These are phyloP conservation scores for Basileuterus tristriatus DNA, from an alignment of 2,797 vertebrate genomes.

Conservation along the genomic window DNA sequence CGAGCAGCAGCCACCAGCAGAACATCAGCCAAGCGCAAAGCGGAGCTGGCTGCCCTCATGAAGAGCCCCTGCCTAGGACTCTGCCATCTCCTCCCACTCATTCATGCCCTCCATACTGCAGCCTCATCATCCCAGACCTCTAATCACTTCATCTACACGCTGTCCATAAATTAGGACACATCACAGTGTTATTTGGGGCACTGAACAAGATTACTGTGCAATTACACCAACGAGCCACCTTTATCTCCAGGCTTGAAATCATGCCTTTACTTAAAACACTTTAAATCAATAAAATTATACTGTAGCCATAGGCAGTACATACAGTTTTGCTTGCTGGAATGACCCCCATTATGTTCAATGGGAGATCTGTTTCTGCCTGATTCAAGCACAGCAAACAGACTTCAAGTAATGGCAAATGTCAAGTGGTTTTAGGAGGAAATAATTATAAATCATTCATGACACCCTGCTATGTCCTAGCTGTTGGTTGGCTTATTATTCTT, in stretches of 20 bases:
- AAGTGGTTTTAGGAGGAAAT: constrained; percentile 64
- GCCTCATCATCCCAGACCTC: constrained; percentile 39
- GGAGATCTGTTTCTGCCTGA: constrained; percentile 51
- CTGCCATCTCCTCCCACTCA: constrained; percentile 58
- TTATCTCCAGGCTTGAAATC: constrained; percentile 51
- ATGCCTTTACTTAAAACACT: constrained; percentile 56
- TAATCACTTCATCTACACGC: constrained; percentile 54
- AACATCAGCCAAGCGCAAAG: background rate
- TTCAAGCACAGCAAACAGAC: constrained; percentile 61
- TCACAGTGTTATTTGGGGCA: constrained; percentile 50
- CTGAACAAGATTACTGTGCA: constrained; percentile 63
- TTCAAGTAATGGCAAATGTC: constrained; percentile 68
- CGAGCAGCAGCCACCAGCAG: background rate
- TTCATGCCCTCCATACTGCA: constrained; percentile 51
- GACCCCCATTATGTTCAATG: constrained; percentile 52
- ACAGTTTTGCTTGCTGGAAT: constrained; percentile 68
- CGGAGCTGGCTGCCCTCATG: background rate
- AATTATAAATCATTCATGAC: constrained; percentile 54
- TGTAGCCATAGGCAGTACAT: constrained; percentile 27
- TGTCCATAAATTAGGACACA: constrained; percentile 58
- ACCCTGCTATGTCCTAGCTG: background rate
- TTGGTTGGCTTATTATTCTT: constrained; percentile 29
- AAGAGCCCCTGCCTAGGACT: constrained; percentile 24
- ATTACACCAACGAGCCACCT: constrained; percentile 61
- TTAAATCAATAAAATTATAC: constrained; percentile 69